Percentiles rank a stretch among this genome's conserved stretches.
phyloP scores from a whole-genome alignment of 2,888 invertebrate genomes.

The Cephalotes varians region DNA sequence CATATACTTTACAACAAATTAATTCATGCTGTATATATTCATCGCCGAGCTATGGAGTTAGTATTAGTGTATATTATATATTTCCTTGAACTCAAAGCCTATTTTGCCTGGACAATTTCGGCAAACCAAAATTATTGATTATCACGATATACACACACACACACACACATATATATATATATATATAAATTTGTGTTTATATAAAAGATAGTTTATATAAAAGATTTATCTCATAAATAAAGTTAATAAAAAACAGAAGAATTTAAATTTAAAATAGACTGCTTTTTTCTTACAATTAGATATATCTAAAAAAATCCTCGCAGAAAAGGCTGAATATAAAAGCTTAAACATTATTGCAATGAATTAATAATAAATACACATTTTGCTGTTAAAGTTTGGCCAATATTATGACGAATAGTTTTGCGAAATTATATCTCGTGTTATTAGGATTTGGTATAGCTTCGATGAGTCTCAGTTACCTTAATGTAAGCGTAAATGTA shows the following conservation, averaged over 20 bases:
- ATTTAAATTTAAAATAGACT: not conserved
- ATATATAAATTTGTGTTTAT: not conserved
- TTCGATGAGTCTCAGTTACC: not conserved
- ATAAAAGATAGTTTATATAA: not conserved
- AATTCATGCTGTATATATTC: constrained; percentile 23
- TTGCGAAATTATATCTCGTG: constrained; percentile 25
- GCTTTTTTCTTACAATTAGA: not conserved
- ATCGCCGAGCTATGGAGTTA: constrained; percentile 38
- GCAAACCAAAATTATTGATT: not conserved
- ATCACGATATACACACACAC: not conserved
- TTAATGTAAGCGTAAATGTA: constrained; percentile 28
- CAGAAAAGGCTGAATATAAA: not conserved
- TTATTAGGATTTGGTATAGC: constrained; percentile 14
- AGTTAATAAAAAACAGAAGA: not conserved
- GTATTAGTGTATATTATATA: not conserved
- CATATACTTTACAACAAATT: constrained; percentile 13
- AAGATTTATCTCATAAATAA: not conserved
- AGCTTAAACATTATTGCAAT: not conserved
- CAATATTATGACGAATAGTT: constrained; percentile 25
- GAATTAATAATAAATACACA: constrained; percentile 3
- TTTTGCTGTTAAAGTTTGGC: constrained; percentile 41
- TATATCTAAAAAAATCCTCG: not conserved
- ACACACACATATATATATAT: too few relatives aligned
- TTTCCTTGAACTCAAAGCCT: not conserved
- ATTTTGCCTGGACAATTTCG: not conserved